phyloP scores from a whole-genome alignment of 2,888 invertebrate genomes.

The Pristionchus arcanus region DNA sequence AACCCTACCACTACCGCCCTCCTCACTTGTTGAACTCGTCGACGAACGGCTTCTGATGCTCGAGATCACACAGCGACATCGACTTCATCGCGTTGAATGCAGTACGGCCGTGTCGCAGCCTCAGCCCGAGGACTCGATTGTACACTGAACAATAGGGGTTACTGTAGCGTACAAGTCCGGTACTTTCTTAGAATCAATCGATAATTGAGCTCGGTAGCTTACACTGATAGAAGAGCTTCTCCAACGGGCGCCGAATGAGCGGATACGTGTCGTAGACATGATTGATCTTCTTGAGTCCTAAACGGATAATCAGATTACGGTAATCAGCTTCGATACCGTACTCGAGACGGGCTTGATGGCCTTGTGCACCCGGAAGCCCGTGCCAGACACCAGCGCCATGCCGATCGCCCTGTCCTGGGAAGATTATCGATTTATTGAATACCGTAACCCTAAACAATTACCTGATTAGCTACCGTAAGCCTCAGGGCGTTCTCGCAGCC shows the following conservation, averaged over 20 bases:
- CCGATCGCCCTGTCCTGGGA: slow-evolving; percentile 57
- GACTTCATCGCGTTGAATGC: slow-evolving; percentile 58
- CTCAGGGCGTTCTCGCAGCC: slow-evolving; percentile 44
- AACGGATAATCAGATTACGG: slow-evolving; percentile 9
- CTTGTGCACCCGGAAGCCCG: slow-evolving; percentile 61
- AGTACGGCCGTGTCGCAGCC: slow-evolving; percentile 54
- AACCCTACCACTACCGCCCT: neutral
- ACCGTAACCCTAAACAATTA: slow-evolving; percentile 35
- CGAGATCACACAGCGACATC: slow-evolving; percentile 56
- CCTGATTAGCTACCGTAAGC: slow-evolving; percentile 62
- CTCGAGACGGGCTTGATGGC: slow-evolving; percentile 55
- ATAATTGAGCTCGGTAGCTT: neutral
- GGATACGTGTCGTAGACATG: slow-evolving; percentile 27
- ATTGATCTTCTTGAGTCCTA: slow-evolving; percentile 28
- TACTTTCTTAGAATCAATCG: neutral
- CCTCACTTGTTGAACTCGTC: slow-evolving; percentile 56
- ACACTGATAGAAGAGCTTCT: slow-evolving; percentile 3
- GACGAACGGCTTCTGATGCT: slow-evolving; percentile 59
- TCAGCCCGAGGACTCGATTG: slow-evolving; percentile 49
- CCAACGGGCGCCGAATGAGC: neutral
- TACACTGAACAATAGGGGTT: slow-evolving; percentile 15
- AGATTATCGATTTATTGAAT: neutral
- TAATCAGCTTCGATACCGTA: neutral
- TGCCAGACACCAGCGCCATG: slow-evolving; percentile 61
- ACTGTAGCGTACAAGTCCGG: neutral